A percentile compares a stretch with the other conserved stretches of the same genome.
Evolutionary conservation across 1,140 invertebrate genomes (phyloP).

Genomic region (Thaumetopoea pityocampa): DNA sequence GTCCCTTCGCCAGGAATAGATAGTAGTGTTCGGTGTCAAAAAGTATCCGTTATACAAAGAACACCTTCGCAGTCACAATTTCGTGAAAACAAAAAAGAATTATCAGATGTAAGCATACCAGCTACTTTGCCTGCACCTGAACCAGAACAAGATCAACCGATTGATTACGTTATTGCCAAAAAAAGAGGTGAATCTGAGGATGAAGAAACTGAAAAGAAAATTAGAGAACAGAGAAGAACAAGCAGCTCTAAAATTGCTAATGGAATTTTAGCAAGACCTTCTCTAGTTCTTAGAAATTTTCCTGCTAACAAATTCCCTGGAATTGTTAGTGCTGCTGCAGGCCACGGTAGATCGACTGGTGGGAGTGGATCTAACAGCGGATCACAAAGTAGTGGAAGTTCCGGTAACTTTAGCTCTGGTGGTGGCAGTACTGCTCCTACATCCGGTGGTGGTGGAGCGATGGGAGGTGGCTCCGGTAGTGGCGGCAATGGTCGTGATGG

Average conservation of each 20-base stretch:
- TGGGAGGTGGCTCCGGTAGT: constrained; percentile 80
- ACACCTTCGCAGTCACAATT: constrained; percentile 80
- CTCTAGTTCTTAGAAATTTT: constrained; percentile 63
- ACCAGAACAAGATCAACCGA: constrained; percentile 88
- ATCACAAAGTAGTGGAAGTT: constrained; percentile 73
- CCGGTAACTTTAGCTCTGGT: constrained; percentile 74
- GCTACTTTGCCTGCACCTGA: constrained; percentile 64
- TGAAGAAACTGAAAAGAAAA: constrained; percentile 77
- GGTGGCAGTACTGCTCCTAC: constrained; percentile 74
- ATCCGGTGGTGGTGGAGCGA: constrained; percentile 77
- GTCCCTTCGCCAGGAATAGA: constrained; percentile 65
- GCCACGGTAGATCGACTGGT: constrained; percentile 82
- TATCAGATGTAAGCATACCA: constrained; percentile 72
- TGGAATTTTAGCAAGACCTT: constrained; percentile 68
- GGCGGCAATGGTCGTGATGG: constrained; percentile 84
- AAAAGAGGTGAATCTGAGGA: constrained; percentile 82
- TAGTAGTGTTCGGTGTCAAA: constrained; percentile 77
- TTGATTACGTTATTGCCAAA: constrained; percentile 91
- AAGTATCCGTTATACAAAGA: constrained; percentile 88
- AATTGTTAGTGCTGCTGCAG: constrained; percentile 83
- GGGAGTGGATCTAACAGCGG: constrained; percentile 72
- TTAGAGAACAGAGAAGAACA: constrained; percentile 76
- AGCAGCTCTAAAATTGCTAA: constrained; percentile 78
- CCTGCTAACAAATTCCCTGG: constrained; percentile 76
- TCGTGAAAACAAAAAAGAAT: constrained; percentile 71